Evolutionary conservation across 1,140 invertebrate genomes (phyloP).

Genomic region (Zelostemma sp.): DNA sequence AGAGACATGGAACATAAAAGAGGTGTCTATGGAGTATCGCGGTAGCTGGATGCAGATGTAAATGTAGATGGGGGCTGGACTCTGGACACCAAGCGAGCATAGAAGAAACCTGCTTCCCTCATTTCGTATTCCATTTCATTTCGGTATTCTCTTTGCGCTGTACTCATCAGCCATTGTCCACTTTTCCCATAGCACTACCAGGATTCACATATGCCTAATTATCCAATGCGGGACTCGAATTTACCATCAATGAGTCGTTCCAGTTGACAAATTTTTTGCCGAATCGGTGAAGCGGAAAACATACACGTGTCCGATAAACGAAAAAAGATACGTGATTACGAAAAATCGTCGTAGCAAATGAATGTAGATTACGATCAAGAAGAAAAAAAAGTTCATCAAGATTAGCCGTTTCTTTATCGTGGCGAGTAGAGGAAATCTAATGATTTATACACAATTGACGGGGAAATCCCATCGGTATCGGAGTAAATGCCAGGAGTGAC

Average conservation of each 20-base stretch:
- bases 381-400: too few species aligned
- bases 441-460: not conserved
- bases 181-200: slow-evolving; percentile 46
- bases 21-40: slow-evolving; percentile 47
- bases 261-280: slow-evolving; percentile 47
- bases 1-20: slow-evolving; percentile 31
- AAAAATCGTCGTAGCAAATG: too few species aligned
- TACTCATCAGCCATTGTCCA: slow-evolving; percentile 57
- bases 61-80: slow-evolving; percentile 32
- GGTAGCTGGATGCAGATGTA: slow-evolving; percentile 41
- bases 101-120: slow-evolving; percentile 54
- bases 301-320: too few species aligned
- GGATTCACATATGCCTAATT: slow-evolving; percentile 54
- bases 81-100: slow-evolving; percentile 35
- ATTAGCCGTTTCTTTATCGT: too few species aligned
- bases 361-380: too few species aligned
- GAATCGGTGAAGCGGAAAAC: too few species aligned
- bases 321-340: too few species aligned
- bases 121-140: slow-evolving; percentile 68
- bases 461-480: slow-evolving; percentile 2
- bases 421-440: too few species aligned
- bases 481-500: slow-evolving; percentile 11
- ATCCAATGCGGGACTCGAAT: slow-evolving; percentile 46
- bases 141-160: slow-evolving; percentile 54
- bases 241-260: slow-evolving; percentile 27